Evolutionary conservation across 2,888 invertebrate genomes (phyloP), one percentile per base, ranked within the genome.

Genomic region (Eustalomyia histrio): DNA sequence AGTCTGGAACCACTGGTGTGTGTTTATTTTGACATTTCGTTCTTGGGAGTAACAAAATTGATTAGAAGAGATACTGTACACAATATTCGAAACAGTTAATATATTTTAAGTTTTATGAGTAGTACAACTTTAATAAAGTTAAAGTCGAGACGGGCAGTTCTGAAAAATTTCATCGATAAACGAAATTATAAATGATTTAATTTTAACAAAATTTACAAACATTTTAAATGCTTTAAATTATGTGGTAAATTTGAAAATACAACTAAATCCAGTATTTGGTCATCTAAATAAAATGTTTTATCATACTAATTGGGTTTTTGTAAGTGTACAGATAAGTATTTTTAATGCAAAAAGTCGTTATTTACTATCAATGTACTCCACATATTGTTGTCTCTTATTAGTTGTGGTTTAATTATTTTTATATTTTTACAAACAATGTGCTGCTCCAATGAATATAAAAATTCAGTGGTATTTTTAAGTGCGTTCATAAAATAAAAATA

Each of bases 271-370:
- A 6, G 43, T 47, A n/a, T n/a, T n/a, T n/a, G 12, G 14, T 14
- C 43, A 47, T 14, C n/a, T 1, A 6, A 47, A 14, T 47, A 47
- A 57, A 73, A 89, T 89, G 89, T 89, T 83, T 80, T 89, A 85
- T 73, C 83, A 87, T 61, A 89, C 89, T 53, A 88, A 87, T 61
- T 89, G 89, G 89, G 86, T 87, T 68, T 89, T 89, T 86, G 89
- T 89, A 87, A 89, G 89, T 89, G 43, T n/a, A 47, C n/a, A 47
- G 2, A 47, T n/a, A n/a, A n/a, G n/a, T 47, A 47, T 47, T 47
- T 47, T 39, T 0, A 47, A 47, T 47, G 6, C 14, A 47, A 47
- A 14, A 47, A 14, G 1, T 47, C 3, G 14, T 14, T n/a, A 47
- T n/a, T 14, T n/a, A 2, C n/a, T 6, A 14, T n/a, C 43, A 47